phyloP scores from a whole-genome alignment of 2,888 invertebrate genomes.

The Trichogramma dendrolimi region DNA sequence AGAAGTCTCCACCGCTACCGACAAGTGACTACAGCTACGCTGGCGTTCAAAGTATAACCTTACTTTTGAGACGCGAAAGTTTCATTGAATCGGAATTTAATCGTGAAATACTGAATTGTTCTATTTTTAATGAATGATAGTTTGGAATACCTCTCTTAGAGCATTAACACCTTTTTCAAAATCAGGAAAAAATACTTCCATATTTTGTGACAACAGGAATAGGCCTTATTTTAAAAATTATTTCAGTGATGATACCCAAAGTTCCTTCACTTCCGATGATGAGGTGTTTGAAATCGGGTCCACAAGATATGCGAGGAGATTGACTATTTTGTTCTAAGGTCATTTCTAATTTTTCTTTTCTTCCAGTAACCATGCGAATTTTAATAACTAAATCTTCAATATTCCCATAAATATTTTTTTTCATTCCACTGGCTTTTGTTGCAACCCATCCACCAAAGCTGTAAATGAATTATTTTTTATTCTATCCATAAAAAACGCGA shows the following conservation, averaged over 20 bases:
- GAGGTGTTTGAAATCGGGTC: slow-evolving; percentile 91
- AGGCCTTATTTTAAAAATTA: slow-evolving; percentile 81
- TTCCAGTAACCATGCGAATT: slow-evolving; percentile 79
- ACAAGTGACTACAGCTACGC: too few relatives aligned
- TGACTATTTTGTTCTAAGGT: slow-evolving; percentile 79
- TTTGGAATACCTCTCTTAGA: slow-evolving; percentile 68
- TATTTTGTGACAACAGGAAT: slow-evolving; percentile 80
- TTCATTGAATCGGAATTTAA: too few relatives aligned
- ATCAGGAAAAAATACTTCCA: slow-evolving; percentile 92
- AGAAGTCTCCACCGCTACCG: too few relatives aligned
- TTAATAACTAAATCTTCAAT: slow-evolving; percentile 93
- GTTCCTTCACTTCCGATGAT: slow-evolving; percentile 94
- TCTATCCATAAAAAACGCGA: too few relatives aligned
- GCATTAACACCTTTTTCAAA: slow-evolving; percentile 86
- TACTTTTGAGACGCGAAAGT: too few relatives aligned
- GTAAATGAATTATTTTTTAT: slow-evolving; percentile 23
- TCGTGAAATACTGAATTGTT: neutral
- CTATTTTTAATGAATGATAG: neutral
- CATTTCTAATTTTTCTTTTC: slow-evolving; percentile 55
- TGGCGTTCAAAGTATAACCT: too few relatives aligned
- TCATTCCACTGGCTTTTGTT: slow-evolving; percentile 97
- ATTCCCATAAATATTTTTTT: slow-evolving; percentile 97
- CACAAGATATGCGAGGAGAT: slow-evolving; percentile 87
- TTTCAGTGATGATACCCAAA: slow-evolving; percentile 92
- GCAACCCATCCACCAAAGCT: slow-evolving; percentile 97